Conservation (phyloP, 2,797 vertebrate genomes). For the Craterocephalus amniculus region DNA sequence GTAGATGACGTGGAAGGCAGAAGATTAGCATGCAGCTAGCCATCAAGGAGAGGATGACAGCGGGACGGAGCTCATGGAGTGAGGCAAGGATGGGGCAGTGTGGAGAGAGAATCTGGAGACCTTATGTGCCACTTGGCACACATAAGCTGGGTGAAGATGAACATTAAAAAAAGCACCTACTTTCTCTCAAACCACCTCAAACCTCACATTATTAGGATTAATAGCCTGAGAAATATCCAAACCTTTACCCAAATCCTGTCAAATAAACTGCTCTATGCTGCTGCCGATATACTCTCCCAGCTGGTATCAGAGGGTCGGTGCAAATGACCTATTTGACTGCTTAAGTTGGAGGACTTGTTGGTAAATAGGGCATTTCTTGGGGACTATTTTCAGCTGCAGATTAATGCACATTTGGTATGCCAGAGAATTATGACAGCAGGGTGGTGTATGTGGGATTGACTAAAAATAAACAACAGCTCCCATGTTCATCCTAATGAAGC, state of each 20-base stretch:
- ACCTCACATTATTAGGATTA: not conserved
- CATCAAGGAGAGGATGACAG: not conserved
- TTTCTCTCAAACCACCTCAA: not conserved
- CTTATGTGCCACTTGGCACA: constrained; percentile 6
- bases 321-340: constrained; percentile 37
- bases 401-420: constrained; percentile 49
- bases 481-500: constrained; percentile 46
- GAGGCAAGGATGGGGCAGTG: not conserved
- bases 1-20: not conserved
- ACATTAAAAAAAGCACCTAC: not conserved
- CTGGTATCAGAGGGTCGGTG: constrained; percentile 13
- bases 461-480: constrained; percentile 52
- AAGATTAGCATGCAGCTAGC: not conserved
- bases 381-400: constrained; percentile 40
- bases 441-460: constrained; percentile 41
- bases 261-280: not conserved
- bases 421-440: constrained; percentile 44
- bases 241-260: not conserved
- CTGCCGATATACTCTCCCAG: constrained; percentile 8
- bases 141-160: not conserved
- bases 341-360: constrained; percentile 34
- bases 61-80: not conserved
- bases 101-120: not conserved
- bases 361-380: constrained; percentile 39
- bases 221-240: constrained; percentile 1